Evolutionary conservation across 1,140 invertebrate genomes (phyloP).

Genomic region (Camponotus floridanus): DNA sequence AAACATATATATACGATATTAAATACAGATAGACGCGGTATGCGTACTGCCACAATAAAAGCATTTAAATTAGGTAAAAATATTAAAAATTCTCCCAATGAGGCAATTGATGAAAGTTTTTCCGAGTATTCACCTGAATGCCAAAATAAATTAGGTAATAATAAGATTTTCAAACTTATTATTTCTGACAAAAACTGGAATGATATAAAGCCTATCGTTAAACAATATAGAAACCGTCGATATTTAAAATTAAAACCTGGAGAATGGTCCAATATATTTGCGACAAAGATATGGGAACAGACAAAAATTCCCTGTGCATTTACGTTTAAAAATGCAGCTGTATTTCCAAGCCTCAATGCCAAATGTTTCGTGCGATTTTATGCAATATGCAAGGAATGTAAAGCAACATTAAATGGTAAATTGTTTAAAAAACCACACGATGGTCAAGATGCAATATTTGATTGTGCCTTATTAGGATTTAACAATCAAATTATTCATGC

Average conservation of each 20-base stretch:
- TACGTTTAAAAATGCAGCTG: conserved; percentile 6
- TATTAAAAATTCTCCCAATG: background rate
- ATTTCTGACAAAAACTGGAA: conserved; percentile 18
- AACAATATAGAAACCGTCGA: background rate
- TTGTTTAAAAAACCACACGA: background rate
- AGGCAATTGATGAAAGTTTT: no score
- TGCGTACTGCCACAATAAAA: background rate
- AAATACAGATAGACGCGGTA: background rate
- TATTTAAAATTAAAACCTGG: conserved; percentile 17
- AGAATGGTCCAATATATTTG: background rate
- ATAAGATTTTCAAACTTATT: background rate
- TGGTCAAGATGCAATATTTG: conserved; percentile 12
- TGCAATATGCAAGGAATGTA: background rate
- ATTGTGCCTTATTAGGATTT: background rate
- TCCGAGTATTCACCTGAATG: background rate
- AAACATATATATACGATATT: conserved; percentile 9
- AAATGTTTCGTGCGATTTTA: conserved; percentile 2
- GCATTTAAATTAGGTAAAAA: background rate
- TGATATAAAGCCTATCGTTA: background rate
- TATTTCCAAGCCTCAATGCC: background rate
- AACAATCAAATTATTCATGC: background rate
- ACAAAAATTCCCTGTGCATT: conserved; percentile 3
- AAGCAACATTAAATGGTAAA: background rate
- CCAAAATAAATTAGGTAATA: background rate
- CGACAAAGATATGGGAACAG: conserved; percentile 16